Evolutionary conservation across 1,140 invertebrate species (phyloP).

Genomic region (Aphaenogaster ashmeadi): DNA sequence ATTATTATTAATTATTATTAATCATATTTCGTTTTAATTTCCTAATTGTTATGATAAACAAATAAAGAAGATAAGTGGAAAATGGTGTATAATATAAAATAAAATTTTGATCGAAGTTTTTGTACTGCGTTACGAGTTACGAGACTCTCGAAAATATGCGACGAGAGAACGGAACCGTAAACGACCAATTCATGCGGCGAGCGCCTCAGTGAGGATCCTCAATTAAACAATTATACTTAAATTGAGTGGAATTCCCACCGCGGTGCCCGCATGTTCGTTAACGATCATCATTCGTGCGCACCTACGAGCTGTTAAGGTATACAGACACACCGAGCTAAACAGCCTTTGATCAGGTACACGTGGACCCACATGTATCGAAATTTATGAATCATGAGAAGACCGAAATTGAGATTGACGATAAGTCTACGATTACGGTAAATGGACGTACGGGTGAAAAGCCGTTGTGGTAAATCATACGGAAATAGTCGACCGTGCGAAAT

Average conservation of each 20-base stretch:
- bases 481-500: not conserved
- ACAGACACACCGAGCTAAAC: conserved; percentile 28
- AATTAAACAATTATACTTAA: conserved; percentile 85
- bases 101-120: conserved; percentile 26
- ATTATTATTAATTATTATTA: conserved; percentile 19
- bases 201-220: conserved; percentile 79
- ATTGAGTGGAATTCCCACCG: conserved; percentile 81
- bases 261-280: conserved; percentile 81
- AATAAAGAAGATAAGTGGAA: not conserved
- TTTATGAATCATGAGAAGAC: conserved; percentile 55
- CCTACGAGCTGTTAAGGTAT: conserved; percentile 69
- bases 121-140: not conserved
- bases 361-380: conserved; percentile 73
- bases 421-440: conserved; percentile 17
- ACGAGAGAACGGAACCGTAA: conserved; percentile 45
- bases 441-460: not conserved
- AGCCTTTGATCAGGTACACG: conserved; percentile 72
- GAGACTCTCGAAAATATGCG: conserved; percentile 31
- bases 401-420: conserved; percentile 66
- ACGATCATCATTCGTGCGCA: conserved; percentile 68
- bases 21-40: not conserved
- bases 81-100: not conserved
- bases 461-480: not conserved
- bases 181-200: conserved; percentile 69
- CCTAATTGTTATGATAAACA: not conserved